A percentile compares a stretch with the other conserved stretches of the same genome.
These are phyloP conservation scores for Elmis aenea DNA, from an alignment of 2,888 invertebrate genomes.

Conservation along the genomic window DNA sequence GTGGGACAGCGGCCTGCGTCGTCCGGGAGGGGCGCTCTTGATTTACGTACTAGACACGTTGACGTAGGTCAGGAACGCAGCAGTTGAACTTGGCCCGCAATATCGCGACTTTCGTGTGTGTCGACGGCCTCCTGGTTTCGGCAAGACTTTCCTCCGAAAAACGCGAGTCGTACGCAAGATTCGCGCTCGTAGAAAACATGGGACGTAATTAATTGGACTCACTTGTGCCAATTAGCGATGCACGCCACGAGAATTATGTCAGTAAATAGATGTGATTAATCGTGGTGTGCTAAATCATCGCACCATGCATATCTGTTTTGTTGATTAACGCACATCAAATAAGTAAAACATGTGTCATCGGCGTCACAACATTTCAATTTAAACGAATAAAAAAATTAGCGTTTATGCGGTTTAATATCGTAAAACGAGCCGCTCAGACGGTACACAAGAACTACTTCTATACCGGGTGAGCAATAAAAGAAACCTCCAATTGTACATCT, in stretches of 20 bases:
- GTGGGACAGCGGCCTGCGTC: conserved; percentile 20
- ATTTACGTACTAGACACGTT: conserved; percentile 25
- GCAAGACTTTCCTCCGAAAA: conserved; percentile 7
- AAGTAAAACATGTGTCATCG: conserved; percentile 14
- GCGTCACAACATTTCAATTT: conserved; percentile 15
- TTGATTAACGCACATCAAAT: conserved; percentile 19
- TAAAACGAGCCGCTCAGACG: no score
- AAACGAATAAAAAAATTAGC: no score
- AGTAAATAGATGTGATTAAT: conserved; percentile 31
- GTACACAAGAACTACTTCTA: no score
- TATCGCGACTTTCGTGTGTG: conserved; percentile 15
- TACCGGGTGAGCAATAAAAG: no score
- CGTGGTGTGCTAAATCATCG: conserved; percentile 28
- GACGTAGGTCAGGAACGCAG: conserved; percentile 24
- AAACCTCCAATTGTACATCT: no score
- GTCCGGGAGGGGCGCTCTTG: conserved; percentile 21
- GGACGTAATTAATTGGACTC: conserved; percentile 31
- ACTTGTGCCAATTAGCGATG: conserved; percentile 33
- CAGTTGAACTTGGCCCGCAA: conserved; percentile 25
- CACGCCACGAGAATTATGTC: conserved; percentile 33
- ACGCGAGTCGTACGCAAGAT: conserved; percentile 6
- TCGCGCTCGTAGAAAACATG: conserved; percentile 14
- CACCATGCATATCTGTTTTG: conserved; percentile 20
- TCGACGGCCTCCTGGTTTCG: not conserved
- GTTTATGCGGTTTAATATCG: no score